These are phyloP conservation scores for Callyntrura sp. DNA, from an alignment of 2,888 invertebrate species.

Conservation along the genomic window DNA sequence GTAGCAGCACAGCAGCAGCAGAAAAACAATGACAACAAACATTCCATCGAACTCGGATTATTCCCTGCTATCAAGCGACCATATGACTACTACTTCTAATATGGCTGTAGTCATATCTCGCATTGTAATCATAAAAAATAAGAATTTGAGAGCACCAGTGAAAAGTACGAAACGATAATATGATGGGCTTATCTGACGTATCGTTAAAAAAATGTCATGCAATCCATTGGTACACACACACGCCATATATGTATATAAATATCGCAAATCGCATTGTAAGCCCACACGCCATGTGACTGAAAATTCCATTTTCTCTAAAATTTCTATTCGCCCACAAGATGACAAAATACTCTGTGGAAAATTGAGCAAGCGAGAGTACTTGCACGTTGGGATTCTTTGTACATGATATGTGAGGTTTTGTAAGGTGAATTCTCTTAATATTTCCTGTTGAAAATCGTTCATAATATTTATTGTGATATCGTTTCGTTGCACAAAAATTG, in stretches of 20 bases:
- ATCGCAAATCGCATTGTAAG: too few relatives aligned
- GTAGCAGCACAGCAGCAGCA: not conserved
- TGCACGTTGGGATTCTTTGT: not conserved
- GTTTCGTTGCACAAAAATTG: too few relatives aligned
- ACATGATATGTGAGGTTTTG: too few relatives aligned
- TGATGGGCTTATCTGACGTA: constrained; percentile 6
- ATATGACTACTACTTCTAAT: not conserved
- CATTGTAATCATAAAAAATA: constrained; percentile 35
- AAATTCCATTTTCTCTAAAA: constrained; percentile 45
- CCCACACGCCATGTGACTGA: not conserved
- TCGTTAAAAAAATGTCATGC: not conserved
- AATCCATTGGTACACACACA: not conserved
- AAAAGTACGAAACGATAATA: constrained; percentile 4
- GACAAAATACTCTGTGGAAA: not conserved
- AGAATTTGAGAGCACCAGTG: not conserved
- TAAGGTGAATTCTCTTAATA: too few relatives aligned
- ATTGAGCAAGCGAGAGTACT: not conserved
- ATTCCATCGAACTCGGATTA: constrained; percentile 22
- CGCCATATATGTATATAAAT: too few relatives aligned
- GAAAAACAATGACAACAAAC: not conserved
- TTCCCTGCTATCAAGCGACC: constrained; percentile 16
- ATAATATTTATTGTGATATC: too few relatives aligned
- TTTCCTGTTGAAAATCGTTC: too few relatives aligned
- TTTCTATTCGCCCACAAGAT: constrained; percentile 8
- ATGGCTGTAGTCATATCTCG: not conserved